phyloP scores from a whole-genome alignment of 2,797 vertebrate species.

The Lycodopsis pacificus region DNA sequence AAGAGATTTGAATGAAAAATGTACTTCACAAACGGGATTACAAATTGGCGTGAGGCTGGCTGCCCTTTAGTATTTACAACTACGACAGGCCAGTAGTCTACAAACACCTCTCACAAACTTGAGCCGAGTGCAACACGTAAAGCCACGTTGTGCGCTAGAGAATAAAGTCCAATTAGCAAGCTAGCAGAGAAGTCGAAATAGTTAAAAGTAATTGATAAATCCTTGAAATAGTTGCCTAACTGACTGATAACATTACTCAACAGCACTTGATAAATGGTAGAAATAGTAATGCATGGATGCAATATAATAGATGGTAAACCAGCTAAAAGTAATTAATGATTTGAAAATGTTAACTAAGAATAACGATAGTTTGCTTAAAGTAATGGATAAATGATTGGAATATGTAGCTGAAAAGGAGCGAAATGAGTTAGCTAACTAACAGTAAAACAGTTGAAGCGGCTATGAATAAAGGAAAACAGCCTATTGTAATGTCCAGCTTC shows the following conservation, averaged over 20 bases:
- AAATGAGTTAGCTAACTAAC: not conserved
- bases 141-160: too few species aligned
- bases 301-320: not conserved
- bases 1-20: not conserved
- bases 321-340: not conserved
- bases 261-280: not conserved
- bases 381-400: not conserved
- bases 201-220: not conserved
- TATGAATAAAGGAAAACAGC: too few species aligned
- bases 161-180: not conserved
- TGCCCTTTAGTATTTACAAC: not conserved
- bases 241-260: not conserved
- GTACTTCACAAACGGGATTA: not conserved
- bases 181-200: not conserved
- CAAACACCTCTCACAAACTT: not conserved
- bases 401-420: not conserved
- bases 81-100: not conserved
- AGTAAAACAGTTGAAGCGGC: accelerated
- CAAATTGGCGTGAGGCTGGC: not conserved
- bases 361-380: not conserved
- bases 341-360: not conserved
- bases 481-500: not conserved
- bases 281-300: not conserved
- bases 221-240: not conserved
- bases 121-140: not conserved